Base-by-base conservation (phyloP, 1,140 invertebrate genomes). In the Riptortus pedestris region DNA sequence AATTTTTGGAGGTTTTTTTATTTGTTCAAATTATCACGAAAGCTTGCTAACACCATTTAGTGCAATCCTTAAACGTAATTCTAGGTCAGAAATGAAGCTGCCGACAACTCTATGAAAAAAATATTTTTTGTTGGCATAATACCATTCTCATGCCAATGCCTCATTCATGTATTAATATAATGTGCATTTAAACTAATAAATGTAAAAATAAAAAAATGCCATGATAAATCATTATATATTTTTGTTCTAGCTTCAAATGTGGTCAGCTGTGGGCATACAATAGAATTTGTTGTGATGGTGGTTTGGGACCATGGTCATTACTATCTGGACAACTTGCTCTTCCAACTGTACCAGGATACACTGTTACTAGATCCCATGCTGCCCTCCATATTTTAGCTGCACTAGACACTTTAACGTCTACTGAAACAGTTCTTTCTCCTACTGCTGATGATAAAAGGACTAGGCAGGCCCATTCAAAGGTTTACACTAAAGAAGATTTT, bases 381-480 rank as follows among this genome's bases (percentile, higher is more conserved):
- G 91, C 91, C 1, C 81, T 96, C 20, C 88, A 95, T 79, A 77
- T 96, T 55, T 74, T 96, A 24, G 89, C 87, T 16, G 94, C 90
- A 74, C 78, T 97, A 68, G 93, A 96, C 71, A 93, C 91, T 0
- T 77, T 96, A 5, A 91, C 89, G 0, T 83, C 86, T 61, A 86
- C 86, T 0, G 85, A 93, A 71, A 84, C 89, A 70, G 80, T 84
- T 29, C 28, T 66, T 7, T 52, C 48, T 45, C 65, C 63, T 68
- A 58, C 60, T 70, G 43, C 38, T 28, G 48, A 61, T 60, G 58
- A 64, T 18, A 60, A 63, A 14, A 51, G 62, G 4, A 29, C 62
- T 5, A 24, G 60, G 22, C 67, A 66, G 29, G 24, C 63, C n/a
- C 62, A 66, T n/a, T 38, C 64, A 9, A 67, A 67, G 51, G 65